Conservation (phyloP, 2,888 invertebrate species). For the Augiades crinisus region DNA sequence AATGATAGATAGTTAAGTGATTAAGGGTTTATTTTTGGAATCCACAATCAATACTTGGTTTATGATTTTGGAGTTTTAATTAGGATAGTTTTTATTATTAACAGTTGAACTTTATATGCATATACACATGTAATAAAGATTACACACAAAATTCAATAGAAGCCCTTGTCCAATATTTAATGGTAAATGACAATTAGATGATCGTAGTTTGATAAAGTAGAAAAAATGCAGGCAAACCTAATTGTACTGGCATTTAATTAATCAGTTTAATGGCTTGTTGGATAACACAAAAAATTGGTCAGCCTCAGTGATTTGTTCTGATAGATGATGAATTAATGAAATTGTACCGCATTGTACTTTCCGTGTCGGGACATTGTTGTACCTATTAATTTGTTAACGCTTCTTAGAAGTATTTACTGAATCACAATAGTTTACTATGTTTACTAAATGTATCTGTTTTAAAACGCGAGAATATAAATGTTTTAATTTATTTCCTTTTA, state of each 20-base stretch:
- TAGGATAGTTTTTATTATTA: too few relatives aligned
- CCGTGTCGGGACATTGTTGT: slow-evolving; percentile 30
- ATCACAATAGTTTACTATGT: slow-evolving; percentile 17
- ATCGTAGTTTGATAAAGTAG: too few relatives aligned
- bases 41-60: too few relatives aligned
- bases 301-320: slow-evolving; percentile 31
- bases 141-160: too few relatives aligned
- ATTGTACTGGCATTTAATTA: slow-evolving; percentile 27
- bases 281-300: not conserved
- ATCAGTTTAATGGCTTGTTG: not conserved
- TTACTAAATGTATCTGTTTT: not conserved
- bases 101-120: too few relatives aligned
- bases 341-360: slow-evolving; percentile 23
- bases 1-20: too few relatives aligned
- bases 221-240: not conserved
- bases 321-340: slow-evolving; percentile 29
- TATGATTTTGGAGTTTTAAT: too few relatives aligned
- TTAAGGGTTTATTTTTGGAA: too few relatives aligned
- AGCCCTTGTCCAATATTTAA: too few relatives aligned
- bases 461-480: not conserved
- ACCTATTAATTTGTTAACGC: slow-evolving; percentile 38
- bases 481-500: slow-evolving; percentile 44
- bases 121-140: too few relatives aligned
- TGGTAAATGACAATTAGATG: too few relatives aligned
- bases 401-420: slow-evolving; percentile 33